Conservation (phyloP, 64 coral and sea anemone species). For the Montipora efflorescens region DNA sequence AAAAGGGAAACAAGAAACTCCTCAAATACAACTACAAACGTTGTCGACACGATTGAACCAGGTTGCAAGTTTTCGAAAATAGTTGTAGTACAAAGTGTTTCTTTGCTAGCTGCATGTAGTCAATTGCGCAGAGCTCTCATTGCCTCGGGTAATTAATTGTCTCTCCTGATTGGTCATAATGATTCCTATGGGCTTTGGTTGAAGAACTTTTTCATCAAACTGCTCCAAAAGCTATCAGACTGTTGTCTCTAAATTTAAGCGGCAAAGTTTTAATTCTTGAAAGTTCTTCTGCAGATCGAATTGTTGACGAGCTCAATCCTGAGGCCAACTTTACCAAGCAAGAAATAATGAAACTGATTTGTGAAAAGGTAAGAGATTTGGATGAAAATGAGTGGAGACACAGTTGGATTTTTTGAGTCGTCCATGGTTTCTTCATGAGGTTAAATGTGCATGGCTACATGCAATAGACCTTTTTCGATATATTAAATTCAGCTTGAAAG, state of each 20-base stretch:
- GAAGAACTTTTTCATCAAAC: too few species aligned
- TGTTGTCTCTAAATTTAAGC: not conserved
- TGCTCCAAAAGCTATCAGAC: not conserved
- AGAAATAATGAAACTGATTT: conserved; percentile 96
- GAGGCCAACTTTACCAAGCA: conserved; percentile 98
- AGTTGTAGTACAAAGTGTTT: too few species aligned
- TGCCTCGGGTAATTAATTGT: not conserved
- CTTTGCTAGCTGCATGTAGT: not conserved
- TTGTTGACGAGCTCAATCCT: conserved; percentile 97
- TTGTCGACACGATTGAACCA: too few species aligned
- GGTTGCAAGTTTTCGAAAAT: too few species aligned
- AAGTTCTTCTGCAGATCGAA: conserved; percentile 75
- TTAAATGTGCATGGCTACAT: not conserved
- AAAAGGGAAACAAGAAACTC: too few species aligned
- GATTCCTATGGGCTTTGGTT: not conserved
- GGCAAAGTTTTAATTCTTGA: not conserved
- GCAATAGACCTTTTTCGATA: too few species aligned
- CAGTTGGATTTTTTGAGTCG: too few species aligned
- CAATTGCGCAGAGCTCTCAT: not conserved
- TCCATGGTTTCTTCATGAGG: not conserved
- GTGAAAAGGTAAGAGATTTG: conserved; percentile 71
- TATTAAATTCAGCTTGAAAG: too few species aligned
- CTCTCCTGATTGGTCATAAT: not conserved
- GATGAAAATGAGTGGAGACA: not conserved
- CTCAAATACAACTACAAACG: too few species aligned